A percentile compares a stretch with the other conserved stretches of the same genome.
Conservation (phyloP, 2,888 invertebrate genomes). For the Epirrhoe alternata region DNA sequence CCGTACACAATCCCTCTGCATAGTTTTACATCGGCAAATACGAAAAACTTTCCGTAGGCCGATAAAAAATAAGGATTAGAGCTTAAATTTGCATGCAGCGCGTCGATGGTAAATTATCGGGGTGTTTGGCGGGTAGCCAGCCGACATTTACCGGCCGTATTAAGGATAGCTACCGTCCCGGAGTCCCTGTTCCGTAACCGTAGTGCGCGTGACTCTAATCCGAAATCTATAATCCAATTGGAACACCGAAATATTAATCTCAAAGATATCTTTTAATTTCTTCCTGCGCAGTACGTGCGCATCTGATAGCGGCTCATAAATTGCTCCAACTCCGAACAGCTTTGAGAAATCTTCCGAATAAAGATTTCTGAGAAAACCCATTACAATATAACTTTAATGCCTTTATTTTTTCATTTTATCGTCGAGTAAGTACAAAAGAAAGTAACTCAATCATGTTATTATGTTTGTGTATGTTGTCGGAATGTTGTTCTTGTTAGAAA, state of each 20-base stretch:
- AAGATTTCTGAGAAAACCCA: conserved; percentile 8
- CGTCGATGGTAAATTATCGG: conserved; percentile 73
- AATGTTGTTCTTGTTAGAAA: not conserved
- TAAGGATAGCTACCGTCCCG: conserved; percentile 25
- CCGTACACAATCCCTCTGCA: conserved; percentile 24
- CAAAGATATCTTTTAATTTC: conserved; percentile 33
- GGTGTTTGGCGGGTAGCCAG: conserved; percentile 71
- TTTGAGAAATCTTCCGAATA: conserved; percentile 7
- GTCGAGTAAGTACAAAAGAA: not conserved
- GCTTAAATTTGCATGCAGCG: conserved; percentile 69
- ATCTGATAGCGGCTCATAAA: conserved; percentile 20
- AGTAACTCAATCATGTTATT: not conserved
- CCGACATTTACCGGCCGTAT: conserved; percentile 54
- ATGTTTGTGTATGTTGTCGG: not conserved
- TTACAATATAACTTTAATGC: conserved; percentile 2
- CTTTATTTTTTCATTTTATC: conserved; percentile 1
- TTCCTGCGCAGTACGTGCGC: conserved; percentile 27
- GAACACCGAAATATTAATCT: conserved; percentile 32
- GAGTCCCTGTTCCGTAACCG: conserved; percentile 46
- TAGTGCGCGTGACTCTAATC: conserved; percentile 58
- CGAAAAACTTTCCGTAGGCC: conserved; percentile 51
- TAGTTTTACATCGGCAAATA: conserved; percentile 36
- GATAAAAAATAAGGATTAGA: conserved; percentile 64
- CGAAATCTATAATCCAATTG: conserved; percentile 51
- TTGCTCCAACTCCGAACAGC: conserved; percentile 9